phyloP scores from a whole-genome alignment of 2,797 vertebrate genomes.

The Loris lydekkerianus region DNA sequence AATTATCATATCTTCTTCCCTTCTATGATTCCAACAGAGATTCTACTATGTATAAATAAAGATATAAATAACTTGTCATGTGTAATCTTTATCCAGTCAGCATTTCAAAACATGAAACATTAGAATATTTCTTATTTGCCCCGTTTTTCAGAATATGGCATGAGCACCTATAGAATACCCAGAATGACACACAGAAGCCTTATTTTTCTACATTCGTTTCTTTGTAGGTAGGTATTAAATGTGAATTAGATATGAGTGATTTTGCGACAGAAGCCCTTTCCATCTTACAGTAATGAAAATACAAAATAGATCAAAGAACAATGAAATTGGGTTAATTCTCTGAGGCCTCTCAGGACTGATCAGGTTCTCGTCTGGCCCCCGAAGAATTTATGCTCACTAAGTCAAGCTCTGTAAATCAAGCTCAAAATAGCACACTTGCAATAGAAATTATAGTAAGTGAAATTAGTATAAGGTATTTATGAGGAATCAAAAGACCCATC shows the following conservation, averaged over 20 bases:
- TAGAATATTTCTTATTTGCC: conserved; percentile 64
- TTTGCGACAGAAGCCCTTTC: conserved; percentile 44
- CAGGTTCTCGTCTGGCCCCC: background rate
- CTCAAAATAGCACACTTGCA: background rate
- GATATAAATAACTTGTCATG: conserved; percentile 81
- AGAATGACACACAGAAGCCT: conserved; percentile 30
- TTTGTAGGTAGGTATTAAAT: conserved; percentile 62
- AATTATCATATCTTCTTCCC: conserved; percentile 83
- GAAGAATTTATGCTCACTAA: conserved; percentile 46
- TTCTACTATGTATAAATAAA: conserved; percentile 78
- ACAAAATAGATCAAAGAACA: conserved; percentile 9
- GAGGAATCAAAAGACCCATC: background rate
- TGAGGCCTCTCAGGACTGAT: background rate
- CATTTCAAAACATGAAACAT: conserved; percentile 79
- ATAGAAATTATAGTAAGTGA: background rate
- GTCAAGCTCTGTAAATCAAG: conserved; percentile 28
- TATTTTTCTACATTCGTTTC: background rate
- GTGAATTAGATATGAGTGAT: conserved; percentile 30
- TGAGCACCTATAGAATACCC: conserved; percentile 12
- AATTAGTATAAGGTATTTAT: background rate
- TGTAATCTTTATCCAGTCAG: conserved; percentile 81
- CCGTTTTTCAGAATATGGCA: conserved; percentile 41
- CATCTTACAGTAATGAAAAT: background rate
- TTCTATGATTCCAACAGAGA: conserved; percentile 80
- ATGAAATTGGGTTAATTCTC: conserved; percentile 33